Evolutionary conservation across 53 echinoderm and acorn worm species (phyloP).

Genomic region (Mesocentrotus franciscanus): DNA sequence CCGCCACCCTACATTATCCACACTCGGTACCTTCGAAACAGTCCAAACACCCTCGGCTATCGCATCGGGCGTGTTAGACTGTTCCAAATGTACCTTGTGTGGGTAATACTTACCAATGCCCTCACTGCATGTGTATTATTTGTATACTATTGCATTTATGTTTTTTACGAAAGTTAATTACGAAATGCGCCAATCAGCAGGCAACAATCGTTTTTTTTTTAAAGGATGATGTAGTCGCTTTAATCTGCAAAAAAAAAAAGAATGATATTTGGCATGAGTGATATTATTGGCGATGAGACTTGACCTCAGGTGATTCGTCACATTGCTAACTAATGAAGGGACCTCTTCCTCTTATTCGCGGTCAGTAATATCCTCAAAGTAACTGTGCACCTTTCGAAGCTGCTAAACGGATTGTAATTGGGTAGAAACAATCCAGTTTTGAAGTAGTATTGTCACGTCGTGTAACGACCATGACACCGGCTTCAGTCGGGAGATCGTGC

Average conservation of each 20-base stretch:
- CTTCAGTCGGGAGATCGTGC: constrained; percentile 41
- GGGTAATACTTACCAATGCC: too few relatives aligned
- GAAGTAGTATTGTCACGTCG: constrained; percentile 50
- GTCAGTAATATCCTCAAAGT: constrained; percentile 24
- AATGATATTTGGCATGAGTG: background rate
- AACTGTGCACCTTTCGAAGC: constrained; percentile 13
- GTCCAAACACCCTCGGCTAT: too few relatives aligned
- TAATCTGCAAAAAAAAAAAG: too few relatives aligned
- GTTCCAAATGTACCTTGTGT: too few relatives aligned
- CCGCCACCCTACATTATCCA: too few relatives aligned
- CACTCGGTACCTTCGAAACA: too few relatives aligned
- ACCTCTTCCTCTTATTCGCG: background rate
- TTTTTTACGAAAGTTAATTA: too few relatives aligned
- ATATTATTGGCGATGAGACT: background rate
- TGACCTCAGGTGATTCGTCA: background rate
- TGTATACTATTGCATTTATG: too few relatives aligned
- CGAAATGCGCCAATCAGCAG: background rate
- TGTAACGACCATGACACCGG: constrained; percentile 60
- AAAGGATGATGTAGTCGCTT: too few relatives aligned
- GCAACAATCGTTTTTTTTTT: background rate
- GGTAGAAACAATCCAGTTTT: constrained; percentile 39
- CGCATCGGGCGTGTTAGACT: too few relatives aligned
- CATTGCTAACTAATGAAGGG: constrained; percentile 27
- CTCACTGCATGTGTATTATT: too few relatives aligned
- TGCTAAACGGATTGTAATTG: constrained; percentile 48